Base-by-base conservation (phyloP, 1,140 invertebrate genomes). In the Lepidostoma basale region DNA sequence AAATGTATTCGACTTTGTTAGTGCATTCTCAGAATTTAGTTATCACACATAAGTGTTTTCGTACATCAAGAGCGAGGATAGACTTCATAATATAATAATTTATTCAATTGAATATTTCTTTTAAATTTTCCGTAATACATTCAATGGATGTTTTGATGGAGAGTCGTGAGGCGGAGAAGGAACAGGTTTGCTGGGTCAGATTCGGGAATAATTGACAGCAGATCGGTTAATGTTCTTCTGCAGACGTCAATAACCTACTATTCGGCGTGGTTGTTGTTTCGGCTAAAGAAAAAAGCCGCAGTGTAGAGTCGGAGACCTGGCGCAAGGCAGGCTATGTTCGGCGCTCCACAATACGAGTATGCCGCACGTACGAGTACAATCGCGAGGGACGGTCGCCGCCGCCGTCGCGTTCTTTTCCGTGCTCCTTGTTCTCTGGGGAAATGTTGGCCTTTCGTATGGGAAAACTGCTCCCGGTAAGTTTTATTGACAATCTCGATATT, bases 391-490 rank as follows among this genome's bases (percentile, higher is more conserved):
- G 8, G 14, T 45, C 16, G 10, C 18, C 14, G 9, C 1, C 10
- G 14, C 18, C 9, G 10, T 45, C 44, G 10, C 16, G 18, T 49
- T 56, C 30, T 60, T 42, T 42, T 26, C 16, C 6, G 42, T 62
- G 18, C 22, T 42, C n/a, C n/a, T 42, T 62, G 20, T 42, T 5
- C 25, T 62, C 14, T 26, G 42, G 47, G 60, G 28, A 44, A 52
- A 42, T n/a, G 18, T 59, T 16, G 3, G 1, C 2, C 20, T 47
- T 12, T 12, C 20, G 16, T 2, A 39, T 16, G 62, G 62, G 2
- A 72, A 68, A 68, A 72, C 70, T 30, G 70, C 70, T 14, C 66
- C 66, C 25, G 70, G 70, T 72, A 30, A 72, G 70, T 63, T 49
- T 49, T 49, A 10, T 10, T 49, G 45, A 49, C 18, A 49, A 18